Base-by-base conservation (phyloP, 2,113 vertebrate species). In the Burhinus bistriatus region DNA sequence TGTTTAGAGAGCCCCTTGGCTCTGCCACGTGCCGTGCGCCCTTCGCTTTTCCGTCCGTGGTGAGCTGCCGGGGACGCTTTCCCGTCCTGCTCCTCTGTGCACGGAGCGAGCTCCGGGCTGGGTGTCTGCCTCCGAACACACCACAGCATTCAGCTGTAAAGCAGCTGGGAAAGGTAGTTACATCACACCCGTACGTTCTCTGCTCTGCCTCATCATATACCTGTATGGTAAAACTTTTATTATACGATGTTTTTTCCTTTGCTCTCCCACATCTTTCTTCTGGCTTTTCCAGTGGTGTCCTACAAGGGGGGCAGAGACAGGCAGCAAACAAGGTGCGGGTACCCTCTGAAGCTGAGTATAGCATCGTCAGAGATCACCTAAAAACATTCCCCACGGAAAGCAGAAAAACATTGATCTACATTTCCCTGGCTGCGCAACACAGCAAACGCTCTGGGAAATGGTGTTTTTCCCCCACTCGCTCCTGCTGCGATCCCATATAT, bases 1-100 rank as follows among this genome's bases (percentile, higher is more conserved):
- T 36, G n/a, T 29, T 54, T 12, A 42, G 44, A 11, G 44, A 70
- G 7, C 10, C 29, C 2, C 1, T 36, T 2, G 2, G 30, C 57
- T 55, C 65, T 51, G 34, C 29, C 12, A 3, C 38, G 51, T 40
- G 49, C 27, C 9, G 0, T 9, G 13, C 2, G 7, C 21, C 42
- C 34, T 52, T 58, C 25, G 15, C 22, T 89, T 54, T 58, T 42
- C 38, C 3, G 0, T 22, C 32, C 0, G 0, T 0, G 1, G 8
- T 54, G 44, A 36, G 23, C 17, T 64, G 36, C 42, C 9, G 68
- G 55, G 47, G 29, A 36, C 59, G 11, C 6, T 54, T 70, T 7
- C 25, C 29, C 15, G 22, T 19, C 66, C 62, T 26, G 38, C 18
- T 84, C 9, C 55, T 75, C 22, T 23, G 7, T 4, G 26, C 38